phyloP scores from a whole-genome alignment of 2,113 vertebrate genomes.

The Mohoua ochrocephala region DNA sequence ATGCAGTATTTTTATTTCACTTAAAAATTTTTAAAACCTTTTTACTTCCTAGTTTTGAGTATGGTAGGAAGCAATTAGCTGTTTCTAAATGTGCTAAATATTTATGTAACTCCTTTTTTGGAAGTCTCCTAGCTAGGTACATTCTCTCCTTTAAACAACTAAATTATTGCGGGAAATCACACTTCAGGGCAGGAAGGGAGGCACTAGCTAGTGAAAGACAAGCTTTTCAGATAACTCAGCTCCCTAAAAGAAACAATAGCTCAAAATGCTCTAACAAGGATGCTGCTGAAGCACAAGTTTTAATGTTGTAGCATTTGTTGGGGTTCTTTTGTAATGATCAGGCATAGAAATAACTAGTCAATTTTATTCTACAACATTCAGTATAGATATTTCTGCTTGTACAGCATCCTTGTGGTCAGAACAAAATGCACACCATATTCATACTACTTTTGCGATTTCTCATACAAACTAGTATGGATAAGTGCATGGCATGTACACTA shows the following conservation, averaged over 20 bases:
- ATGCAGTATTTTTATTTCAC: conserved; percentile 67
- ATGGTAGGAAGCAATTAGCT: not conserved
- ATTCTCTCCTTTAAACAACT: not conserved
- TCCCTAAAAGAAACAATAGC: not conserved
- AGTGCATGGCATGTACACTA: not conserved
- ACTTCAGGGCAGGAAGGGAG: not conserved
- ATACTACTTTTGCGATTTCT: not conserved
- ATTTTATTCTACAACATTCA: not conserved
- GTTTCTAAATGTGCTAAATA: conserved; percentile 43
- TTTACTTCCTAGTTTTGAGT: conserved; percentile 21
- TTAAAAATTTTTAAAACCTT: not conserved
- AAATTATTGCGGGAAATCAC: conserved; percentile 27
- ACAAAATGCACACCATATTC: not conserved
- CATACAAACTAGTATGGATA: not conserved
- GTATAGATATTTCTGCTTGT: not conserved
- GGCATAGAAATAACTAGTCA: not conserved
- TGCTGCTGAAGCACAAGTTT: not conserved
- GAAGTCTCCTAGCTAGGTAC: not conserved
- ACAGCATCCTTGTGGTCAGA: not conserved
- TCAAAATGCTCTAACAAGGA: not conserved
- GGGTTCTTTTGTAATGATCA: not conserved
- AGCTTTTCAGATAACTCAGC: not conserved
- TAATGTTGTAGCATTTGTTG: not conserved
- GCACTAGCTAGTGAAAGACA: not conserved
- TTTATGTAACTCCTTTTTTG: conserved; percentile 52